phyloP scores from a whole-genome alignment of 2,888 invertebrate genomes.

The Elaeidobius kamerunicus region DNA sequence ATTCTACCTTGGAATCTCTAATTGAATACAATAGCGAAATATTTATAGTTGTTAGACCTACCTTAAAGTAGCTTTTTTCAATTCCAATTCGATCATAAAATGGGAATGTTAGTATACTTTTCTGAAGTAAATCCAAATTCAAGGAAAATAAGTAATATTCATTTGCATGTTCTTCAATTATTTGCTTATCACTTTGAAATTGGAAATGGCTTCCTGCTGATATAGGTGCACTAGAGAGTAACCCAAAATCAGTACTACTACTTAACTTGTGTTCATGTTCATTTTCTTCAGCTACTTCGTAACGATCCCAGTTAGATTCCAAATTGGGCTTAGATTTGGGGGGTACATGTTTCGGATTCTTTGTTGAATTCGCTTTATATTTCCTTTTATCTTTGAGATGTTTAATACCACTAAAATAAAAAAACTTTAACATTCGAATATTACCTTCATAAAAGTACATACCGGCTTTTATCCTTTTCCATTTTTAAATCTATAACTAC shows the following conservation, averaged over 20 bases:
- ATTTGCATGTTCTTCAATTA: slow-evolving; percentile 14
- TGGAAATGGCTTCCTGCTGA: slow-evolving; percentile 31
- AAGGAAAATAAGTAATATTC: slow-evolving; percentile 28
- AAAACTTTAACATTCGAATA: no score
- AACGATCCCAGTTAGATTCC: slow-evolving; percentile 34
- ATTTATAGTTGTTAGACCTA: slow-evolving; percentile 9
- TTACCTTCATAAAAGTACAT: slow-evolving; percentile 4
- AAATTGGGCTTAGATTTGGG: slow-evolving; percentile 26
- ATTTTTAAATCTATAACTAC: no score
- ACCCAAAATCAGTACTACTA: slow-evolving; percentile 24
- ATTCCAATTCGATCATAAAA: slow-evolving; percentile 31
- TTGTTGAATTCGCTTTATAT: slow-evolving; percentile 33
- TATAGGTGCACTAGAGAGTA: slow-evolving; percentile 22
- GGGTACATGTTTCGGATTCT: slow-evolving; percentile 31
- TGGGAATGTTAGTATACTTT: slow-evolving; percentile 29
- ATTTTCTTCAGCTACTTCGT: slow-evolving; percentile 21
- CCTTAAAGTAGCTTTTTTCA: slow-evolving; percentile 28
- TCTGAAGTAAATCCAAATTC: slow-evolving; percentile 30
- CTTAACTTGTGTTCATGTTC: slow-evolving; percentile 11
- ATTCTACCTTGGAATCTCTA: no score
- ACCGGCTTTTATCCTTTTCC: slow-evolving; percentile 30
- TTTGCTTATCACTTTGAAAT: slow-evolving; percentile 29
- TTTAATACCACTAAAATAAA: slow-evolving; percentile 30
- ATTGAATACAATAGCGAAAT: no score
- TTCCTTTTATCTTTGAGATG: slow-evolving; percentile 33